Base-by-base conservation (phyloP, 2,113 vertebrate species). In the Romanogobio albipinnatus region DNA sequence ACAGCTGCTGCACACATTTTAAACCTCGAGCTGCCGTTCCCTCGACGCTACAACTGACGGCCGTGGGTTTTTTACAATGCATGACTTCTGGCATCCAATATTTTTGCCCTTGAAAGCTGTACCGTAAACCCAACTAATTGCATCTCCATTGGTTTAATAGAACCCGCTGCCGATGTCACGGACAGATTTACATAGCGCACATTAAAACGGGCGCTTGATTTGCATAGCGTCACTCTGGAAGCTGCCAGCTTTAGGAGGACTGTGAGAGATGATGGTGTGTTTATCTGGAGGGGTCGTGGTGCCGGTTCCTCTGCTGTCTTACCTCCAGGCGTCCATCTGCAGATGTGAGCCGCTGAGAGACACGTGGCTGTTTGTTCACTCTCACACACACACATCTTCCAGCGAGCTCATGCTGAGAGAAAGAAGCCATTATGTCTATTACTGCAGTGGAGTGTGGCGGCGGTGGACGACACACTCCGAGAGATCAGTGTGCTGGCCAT, bases 1-100 rank as follows among this genome's bases (percentile, higher is more conserved):
- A 81, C 78, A 81, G 78, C 78, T 68, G 78, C 24, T 11, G 26
- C 9, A 51, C 79, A 68, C 61, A 81, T 82, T 79, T 82, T 1
- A 62, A 45, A 79, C 4, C 61, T 66, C 62, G 11, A 19, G 59
- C 58, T 62, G 39, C 14, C 4, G 36, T 29, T 80, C 58, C 58
- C 77, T 10, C 10, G 47, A 76, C 45, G 5, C 53, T 9, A 9
- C n/a, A 43, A 47, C n/a, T 79, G 33, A 78, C 45, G 59, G 39
- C 14, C n/a, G 8, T 4, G 22, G 13, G 1, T 24, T 66, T 81
- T 51, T 71, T 11, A 53, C 26, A 64, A 51, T 17, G 17, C 17
- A 17, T 66, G 19, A 49, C 26, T 80, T 76, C 33, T 51, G 26
- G 6, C 26, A 29, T 56, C 29, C 53, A 8, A 70, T 81, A 70